These are phyloP conservation scores for Melopsittacus undulatus DNA, from an alignment of 2,797 vertebrate species.

Conservation along the genomic window DNA sequence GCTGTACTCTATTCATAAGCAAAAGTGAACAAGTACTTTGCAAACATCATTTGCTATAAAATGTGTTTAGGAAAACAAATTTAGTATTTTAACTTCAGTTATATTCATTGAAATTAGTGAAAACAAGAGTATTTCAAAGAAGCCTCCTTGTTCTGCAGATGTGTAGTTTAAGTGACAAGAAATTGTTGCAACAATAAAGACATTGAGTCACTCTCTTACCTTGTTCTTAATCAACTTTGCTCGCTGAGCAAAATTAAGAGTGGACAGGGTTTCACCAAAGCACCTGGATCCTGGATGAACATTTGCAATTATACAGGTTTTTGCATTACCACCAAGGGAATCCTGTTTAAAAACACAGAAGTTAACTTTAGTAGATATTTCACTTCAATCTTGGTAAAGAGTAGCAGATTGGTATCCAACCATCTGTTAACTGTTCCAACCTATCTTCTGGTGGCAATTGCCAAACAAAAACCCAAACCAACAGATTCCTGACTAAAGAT, in stretches of 20 bases:
- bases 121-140: neutral
- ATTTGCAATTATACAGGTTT: slow-evolving; percentile 96
- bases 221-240: slow-evolving; percentile 98
- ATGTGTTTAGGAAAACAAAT: neutral
- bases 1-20: neutral
- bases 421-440: neutral
- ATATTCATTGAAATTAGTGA: neutral
- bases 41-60: neutral
- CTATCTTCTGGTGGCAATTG: neutral
- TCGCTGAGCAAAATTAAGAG: slow-evolving; percentile 94
- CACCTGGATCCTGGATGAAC: slow-evolving; percentile 94
- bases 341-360: slow-evolving; percentile 80
- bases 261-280: slow-evolving; percentile 95
- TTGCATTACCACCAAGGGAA: slow-evolving; percentile 96
- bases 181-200: neutral
- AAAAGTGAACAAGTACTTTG: neutral
- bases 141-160: neutral
- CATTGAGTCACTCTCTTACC: slow-evolving; percentile 72
- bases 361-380: neutral
- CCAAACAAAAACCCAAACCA: neutral
- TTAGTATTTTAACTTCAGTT: neutral
- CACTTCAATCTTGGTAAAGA: neutral
- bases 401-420: neutral
- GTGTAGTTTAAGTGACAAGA: neutral
- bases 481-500: neutral